phyloP scores from a whole-genome alignment of 2,797 vertebrate genomes.

The Delichon dasypus region DNA sequence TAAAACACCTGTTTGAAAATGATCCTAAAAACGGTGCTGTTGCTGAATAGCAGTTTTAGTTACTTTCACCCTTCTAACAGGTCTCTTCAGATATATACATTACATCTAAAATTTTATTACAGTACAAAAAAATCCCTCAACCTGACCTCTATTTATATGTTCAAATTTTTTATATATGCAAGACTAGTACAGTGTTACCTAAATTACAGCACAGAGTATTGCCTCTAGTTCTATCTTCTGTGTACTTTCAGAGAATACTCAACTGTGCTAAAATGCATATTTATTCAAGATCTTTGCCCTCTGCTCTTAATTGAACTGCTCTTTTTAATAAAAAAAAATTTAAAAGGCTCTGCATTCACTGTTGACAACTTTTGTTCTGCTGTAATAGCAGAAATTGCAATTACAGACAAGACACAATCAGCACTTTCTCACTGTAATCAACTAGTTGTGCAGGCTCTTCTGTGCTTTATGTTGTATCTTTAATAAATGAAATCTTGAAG shows the following conservation, averaged over 20 bases:
- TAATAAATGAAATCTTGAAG: neutral
- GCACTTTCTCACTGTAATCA: neutral
- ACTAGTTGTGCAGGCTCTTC: neutral
- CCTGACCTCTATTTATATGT: neutral
- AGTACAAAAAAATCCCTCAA: neutral
- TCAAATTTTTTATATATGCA: neutral
- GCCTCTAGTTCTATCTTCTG: neutral
- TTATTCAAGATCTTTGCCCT: neutral
- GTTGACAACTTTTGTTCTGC: neutral
- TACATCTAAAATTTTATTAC: neutral
- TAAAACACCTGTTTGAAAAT: neutral
- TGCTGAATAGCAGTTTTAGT: neutral
- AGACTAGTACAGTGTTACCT: neutral
- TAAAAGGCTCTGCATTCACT: neutral
- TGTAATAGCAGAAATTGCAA: neutral
- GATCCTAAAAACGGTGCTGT: neutral
- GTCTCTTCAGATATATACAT: neutral
- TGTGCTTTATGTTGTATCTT: neutral
- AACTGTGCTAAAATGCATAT: neutral
- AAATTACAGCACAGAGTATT: neutral
- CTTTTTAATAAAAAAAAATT: neutral
- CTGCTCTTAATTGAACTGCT: neutral
- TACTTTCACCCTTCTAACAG: neutral
- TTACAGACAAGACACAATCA: neutral
- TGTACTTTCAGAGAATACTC: neutral